A percentile compares a stretch with the other conserved stretches of the same genome.
Conservation (phyloP, 1,140 invertebrate genomes). For the Hylaeus anthracinus region DNA sequence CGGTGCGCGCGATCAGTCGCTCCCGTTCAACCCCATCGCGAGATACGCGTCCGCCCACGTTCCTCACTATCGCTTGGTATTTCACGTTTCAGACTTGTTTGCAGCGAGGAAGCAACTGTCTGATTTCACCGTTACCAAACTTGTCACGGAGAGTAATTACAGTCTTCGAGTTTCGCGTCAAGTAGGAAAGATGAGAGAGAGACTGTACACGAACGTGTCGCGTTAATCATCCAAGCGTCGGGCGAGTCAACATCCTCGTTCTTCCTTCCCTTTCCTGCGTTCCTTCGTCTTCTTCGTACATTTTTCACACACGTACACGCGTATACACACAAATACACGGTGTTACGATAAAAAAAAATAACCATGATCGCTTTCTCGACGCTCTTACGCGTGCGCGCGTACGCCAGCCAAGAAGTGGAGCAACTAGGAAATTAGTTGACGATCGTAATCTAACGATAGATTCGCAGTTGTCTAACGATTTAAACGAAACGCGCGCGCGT, state of each 20-base stretch:
- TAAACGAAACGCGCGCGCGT: neutral
- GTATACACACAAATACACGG: too few relatives aligned
- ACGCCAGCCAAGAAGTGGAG: slow-evolving; percentile 27
- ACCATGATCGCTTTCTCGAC: slow-evolving; percentile 42
- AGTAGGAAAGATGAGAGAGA: too few relatives aligned
- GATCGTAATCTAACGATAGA: slow-evolving; percentile 22
- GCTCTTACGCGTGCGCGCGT: slow-evolving; percentile 35
- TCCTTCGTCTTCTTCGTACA: slow-evolving; percentile 15
- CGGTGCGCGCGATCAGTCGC: too few relatives aligned
- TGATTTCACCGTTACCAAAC: neutral
- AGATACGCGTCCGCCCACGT: too few relatives aligned
- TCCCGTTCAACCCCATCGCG: too few relatives aligned
- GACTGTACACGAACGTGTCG: slow-evolving; percentile 7
- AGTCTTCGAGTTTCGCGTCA: neutral
- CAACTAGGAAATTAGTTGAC: slow-evolving; percentile 20
- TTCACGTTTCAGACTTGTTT: neutral
- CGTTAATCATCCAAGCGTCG: slow-evolving; percentile 42
- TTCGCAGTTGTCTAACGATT: slow-evolving; percentile 41
- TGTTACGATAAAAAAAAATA: neutral
- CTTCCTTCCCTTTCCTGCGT: slow-evolving; percentile 43
- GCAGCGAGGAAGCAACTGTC: neutral
- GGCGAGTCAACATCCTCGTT: slow-evolving; percentile 54
- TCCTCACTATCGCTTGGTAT: too few relatives aligned
- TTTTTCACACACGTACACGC: slow-evolving; percentile 7
- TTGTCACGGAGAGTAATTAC: neutral